Evolutionary conservation across 2,888 invertebrate species (phyloP).

Genomic region (Melanotus villosus): DNA sequence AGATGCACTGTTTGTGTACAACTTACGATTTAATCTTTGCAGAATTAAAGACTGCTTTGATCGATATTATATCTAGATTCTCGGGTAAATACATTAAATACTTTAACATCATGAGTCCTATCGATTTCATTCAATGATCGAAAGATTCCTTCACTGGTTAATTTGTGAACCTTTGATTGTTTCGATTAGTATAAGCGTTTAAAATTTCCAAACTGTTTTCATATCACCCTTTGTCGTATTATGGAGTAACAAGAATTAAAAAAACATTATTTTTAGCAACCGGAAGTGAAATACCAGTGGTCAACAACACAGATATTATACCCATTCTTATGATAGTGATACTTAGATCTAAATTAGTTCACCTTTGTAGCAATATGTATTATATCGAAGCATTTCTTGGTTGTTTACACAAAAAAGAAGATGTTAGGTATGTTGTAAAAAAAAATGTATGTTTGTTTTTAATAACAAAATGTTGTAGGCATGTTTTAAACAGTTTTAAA

Average conservation of each 20-base stretch:
- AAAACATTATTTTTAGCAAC: constrained; percentile 52
- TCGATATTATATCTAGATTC: constrained; percentile 63
- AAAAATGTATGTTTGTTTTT: constrained; percentile 39
- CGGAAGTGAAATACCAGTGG: constrained; percentile 61
- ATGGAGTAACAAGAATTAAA: no score
- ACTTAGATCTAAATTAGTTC: constrained; percentile 66
- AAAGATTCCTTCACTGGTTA: no score
- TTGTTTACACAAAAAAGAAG: constrained; percentile 54
- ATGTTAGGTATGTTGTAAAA: constrained; percentile 51
- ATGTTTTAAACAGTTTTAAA: constrained; percentile 57
- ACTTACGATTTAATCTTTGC: constrained; percentile 69
- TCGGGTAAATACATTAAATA: constrained; percentile 54
- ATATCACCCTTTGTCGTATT: no score
- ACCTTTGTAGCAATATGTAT: constrained; percentile 67
- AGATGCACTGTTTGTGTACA: constrained; percentile 66
- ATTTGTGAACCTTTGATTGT: no score
- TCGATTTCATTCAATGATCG: no score
- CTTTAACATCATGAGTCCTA: no score
- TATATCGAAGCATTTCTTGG: constrained; percentile 67
- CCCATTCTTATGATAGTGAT: constrained; percentile 67
- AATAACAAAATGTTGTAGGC: no score
- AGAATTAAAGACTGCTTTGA: constrained; percentile 67
- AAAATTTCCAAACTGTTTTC: no score
- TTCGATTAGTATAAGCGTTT: no score
- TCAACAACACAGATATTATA: constrained; percentile 64